Evolutionary conservation across 2,797 vertebrate genomes (phyloP).

Genomic region (Crocidura indochinensis): DNA sequence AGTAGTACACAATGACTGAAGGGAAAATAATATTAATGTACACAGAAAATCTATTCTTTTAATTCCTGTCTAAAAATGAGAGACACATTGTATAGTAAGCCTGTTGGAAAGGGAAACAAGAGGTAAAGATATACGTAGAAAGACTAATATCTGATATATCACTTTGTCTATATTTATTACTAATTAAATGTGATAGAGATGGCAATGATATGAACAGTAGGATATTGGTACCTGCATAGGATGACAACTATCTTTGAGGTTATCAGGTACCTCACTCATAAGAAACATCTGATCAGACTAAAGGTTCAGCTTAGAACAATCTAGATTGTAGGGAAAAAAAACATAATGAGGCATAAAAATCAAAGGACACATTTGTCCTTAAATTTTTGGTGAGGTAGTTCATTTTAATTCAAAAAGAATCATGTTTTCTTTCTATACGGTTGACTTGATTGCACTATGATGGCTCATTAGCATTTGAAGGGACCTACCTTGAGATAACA

Average conservation of each 20-base stretch:
- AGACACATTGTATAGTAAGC: background rate
- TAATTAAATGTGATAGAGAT: conserved; percentile 25
- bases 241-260: background rate
- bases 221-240: background rate
- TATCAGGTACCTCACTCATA: background rate
- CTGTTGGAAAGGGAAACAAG: background rate
- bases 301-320: background rate
- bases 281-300: background rate
- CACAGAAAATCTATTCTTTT: background rate
- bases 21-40: fast-evolving
- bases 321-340: fast-evolving
- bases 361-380: background rate
- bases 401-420: conserved; percentile 22
- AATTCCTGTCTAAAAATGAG: conserved; percentile 24
- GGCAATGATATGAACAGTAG: background rate
- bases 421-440: background rate
- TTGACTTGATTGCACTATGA: background rate
- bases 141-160: background rate
- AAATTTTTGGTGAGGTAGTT: background rate
- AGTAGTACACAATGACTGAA: background rate
- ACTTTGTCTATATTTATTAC: background rate
- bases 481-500: background rate
- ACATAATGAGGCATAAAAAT: background rate
- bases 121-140: background rate
- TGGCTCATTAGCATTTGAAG: background rate